Evolutionary conservation across 2,888 invertebrate genomes (phyloP).

Genomic region (Synergus japonicus): DNA sequence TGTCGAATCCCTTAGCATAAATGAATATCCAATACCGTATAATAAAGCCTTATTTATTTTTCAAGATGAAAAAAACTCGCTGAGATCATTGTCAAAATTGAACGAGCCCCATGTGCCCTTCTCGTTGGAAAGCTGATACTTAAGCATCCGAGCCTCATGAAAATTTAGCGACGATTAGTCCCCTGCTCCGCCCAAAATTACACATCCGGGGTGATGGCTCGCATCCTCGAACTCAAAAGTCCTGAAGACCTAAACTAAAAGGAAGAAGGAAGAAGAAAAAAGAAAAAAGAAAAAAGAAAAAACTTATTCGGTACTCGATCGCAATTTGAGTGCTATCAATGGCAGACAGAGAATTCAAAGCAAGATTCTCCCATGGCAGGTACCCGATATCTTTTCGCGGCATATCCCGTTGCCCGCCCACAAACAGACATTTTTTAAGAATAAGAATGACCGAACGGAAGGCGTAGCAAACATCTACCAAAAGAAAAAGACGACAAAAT

Average conservation of each 20-base stretch:
- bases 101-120: constrained; percentile 28
- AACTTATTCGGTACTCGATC: constrained; percentile 37
- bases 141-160: constrained; percentile 24
- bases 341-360: constrained; percentile 16
- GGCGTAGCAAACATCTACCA: constrained; percentile 21
- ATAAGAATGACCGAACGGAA: constrained; percentile 36
- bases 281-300: constrained; percentile 12
- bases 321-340: constrained; percentile 46
- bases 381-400: constrained; percentile 42
- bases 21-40: constrained; percentile 5
- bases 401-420: constrained; percentile 44
- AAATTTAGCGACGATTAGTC: constrained; percentile 42
- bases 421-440: constrained; percentile 39
- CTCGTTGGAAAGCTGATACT: constrained; percentile 37
- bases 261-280: constrained; percentile 29
- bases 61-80: not conserved
- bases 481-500: constrained; percentile 36
- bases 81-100: constrained; percentile 8
- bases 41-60: constrained; percentile 19
- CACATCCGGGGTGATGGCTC: constrained; percentile 42
- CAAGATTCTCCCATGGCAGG: constrained; percentile 46
- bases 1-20: constrained; percentile 12
- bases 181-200: constrained; percentile 40
- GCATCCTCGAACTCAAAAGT: constrained; percentile 42
- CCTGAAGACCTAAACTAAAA: constrained; percentile 27